phyloP scores from a whole-genome alignment of 2,888 invertebrate genomes.

The Drosophila subsilvestris region DNA sequence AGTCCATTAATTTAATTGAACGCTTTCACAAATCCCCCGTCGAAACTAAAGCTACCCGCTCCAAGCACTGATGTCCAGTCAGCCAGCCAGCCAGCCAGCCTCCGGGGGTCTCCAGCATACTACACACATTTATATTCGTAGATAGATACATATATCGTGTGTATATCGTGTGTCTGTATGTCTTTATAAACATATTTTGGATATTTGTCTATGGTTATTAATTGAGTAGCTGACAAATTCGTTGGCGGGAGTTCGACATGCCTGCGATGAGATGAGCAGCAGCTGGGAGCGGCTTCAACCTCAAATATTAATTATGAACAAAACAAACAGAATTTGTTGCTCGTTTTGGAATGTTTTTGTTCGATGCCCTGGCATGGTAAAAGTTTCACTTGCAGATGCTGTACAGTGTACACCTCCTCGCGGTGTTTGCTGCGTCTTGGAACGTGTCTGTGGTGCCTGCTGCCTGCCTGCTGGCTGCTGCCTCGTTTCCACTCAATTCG shows the following conservation, averaged over 20 bases:
- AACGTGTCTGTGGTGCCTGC: too few relatives aligned
- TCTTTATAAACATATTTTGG: slow-evolving; percentile 37
- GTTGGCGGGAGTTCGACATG: slow-evolving; percentile 54
- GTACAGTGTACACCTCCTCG: slow-evolving; percentile 25
- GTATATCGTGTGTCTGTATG: slow-evolving; percentile 13
- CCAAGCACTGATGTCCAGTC: slow-evolving; percentile 23
- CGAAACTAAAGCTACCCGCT: slow-evolving; percentile 40
- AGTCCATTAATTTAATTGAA: slow-evolving; percentile 81
- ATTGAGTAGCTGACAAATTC: slow-evolving; percentile 72
- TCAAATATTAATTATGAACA: slow-evolving; percentile 43
- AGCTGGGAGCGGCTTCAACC: slow-evolving; percentile 28
- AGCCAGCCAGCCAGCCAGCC: background rate
- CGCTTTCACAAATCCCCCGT: slow-evolving; percentile 79
- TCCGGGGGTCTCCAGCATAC: slow-evolving; percentile 18
- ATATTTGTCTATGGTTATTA: slow-evolving; percentile 52
- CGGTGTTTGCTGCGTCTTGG: slow-evolving; percentile 31
- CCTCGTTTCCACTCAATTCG: slow-evolving; percentile 41
- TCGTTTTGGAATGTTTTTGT: slow-evolving; percentile 72
- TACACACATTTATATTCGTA: too few relatives aligned
- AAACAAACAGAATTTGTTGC: slow-evolving; percentile 31
- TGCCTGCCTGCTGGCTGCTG: too few relatives aligned
- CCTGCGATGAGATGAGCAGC: background rate
- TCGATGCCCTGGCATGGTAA: slow-evolving; percentile 58
- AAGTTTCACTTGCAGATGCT: slow-evolving; percentile 75
- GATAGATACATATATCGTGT: slow-evolving; percentile 6